A percentile compares a stretch with the other conserved stretches of the same genome.
phyloP scores from a whole-genome alignment of 2,113 vertebrate species.

The Esox niger region DNA sequence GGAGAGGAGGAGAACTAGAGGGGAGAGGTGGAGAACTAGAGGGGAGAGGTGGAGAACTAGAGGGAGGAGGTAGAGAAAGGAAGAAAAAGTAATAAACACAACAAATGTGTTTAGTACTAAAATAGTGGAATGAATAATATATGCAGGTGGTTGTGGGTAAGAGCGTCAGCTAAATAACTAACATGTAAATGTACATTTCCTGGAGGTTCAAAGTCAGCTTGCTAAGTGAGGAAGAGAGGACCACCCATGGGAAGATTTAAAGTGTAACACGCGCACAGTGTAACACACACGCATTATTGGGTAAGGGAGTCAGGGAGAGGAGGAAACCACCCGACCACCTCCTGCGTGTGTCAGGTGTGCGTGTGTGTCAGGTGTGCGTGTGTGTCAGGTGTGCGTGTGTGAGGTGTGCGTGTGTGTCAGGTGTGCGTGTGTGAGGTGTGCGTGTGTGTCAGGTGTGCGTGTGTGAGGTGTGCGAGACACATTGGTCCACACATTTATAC shows the following conservation, averaged over 20 bases:
- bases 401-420: background rate
- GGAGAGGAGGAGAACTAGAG: background rate
- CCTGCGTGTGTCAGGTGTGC: background rate
- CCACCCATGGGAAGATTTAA: background rate
- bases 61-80: no score
- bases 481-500: no score
- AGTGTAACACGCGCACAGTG: no score
- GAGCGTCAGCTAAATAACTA: slow-evolving; percentile 1
- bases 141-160: no score
- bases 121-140: no score
- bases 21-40: background rate
- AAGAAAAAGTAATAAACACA: no score
- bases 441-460: background rate
- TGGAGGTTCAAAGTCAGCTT: slow-evolving; percentile 11
- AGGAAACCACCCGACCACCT: background rate
- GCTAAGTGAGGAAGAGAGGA: slow-evolving; percentile 12
- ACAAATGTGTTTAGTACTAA: no score
- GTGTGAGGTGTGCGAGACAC: background rate
- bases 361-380: background rate
- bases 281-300: no score
- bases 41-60: background rate
- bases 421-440: background rate
- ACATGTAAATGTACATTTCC: background rate
- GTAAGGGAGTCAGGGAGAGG: background rate
- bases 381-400: no score